These are phyloP conservation scores for Drosophila bocqueti DNA, from an alignment of 1,140 invertebrate species.

Conservation along the genomic window DNA sequence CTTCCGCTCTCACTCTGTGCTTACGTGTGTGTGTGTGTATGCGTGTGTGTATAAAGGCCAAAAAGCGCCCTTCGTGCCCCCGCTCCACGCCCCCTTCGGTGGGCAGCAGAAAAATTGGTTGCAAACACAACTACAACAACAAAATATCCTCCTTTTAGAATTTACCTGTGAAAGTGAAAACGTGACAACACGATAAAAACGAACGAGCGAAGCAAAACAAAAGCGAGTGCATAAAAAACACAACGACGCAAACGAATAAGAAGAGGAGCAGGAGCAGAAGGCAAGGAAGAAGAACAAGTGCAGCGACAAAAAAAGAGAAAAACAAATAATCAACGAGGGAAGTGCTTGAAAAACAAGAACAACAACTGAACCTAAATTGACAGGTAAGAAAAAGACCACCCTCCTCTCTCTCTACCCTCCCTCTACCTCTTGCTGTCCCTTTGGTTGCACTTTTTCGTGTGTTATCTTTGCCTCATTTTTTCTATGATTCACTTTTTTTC, in stretches of 20 bases:
- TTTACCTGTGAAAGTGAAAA: constrained; percentile 81
- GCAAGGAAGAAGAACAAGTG: constrained; percentile 40
- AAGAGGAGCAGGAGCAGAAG: constrained; percentile 31
- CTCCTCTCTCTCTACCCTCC: background rate
- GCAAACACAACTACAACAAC: constrained; percentile 10
- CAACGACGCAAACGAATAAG: constrained; percentile 16
- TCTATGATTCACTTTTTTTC: constrained; percentile 28
- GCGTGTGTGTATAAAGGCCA: constrained; percentile 47
- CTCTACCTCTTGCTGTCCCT: background rate
- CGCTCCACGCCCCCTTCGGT: constrained; percentile 4
- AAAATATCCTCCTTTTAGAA: constrained; percentile 56
- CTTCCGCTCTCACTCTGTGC: background rate
- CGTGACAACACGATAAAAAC: constrained; percentile 58
- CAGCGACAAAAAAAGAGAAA: constrained; percentile 29
- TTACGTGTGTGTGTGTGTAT: constrained; percentile 2
- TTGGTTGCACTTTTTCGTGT: constrained; percentile 1
- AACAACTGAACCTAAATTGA: constrained; percentile 26
- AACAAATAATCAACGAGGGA: constrained; percentile 44
- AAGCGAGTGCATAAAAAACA: constrained; percentile 57
- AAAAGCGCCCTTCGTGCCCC: constrained; percentile 11
- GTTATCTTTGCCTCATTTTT: constrained; percentile 1
- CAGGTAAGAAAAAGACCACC: constrained; percentile 26
- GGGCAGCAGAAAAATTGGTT: constrained; percentile 42
- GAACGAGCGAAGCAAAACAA: constrained; percentile 81
- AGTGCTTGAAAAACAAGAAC: constrained; percentile 34